Evolutionary conservation across 2,797 vertebrate genomes (phyloP), one percentile per base, ranked within the genome.

Genomic region (Ctenosaura bakeri): DNA sequence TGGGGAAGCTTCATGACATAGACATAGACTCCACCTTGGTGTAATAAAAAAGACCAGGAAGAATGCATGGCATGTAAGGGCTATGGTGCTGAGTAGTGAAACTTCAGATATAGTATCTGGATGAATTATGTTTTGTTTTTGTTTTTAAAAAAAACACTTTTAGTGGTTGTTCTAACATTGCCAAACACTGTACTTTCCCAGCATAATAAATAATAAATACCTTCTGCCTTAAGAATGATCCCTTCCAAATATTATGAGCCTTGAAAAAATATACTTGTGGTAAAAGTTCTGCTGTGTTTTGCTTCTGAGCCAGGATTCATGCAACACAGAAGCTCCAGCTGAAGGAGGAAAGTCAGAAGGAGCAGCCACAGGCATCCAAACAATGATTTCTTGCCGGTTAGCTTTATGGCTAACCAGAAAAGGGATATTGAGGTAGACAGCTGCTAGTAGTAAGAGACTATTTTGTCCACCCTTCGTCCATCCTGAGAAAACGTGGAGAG

Each of bases 211-310:
- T 74, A 90, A 90, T 76, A 90, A 87, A 83, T 83, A 86, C 14
- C 42, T 66, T 84, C 81, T 84, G 24, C 54, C 64, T 38, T 50
- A 77, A 83, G 35, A 76, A 62, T 64, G n/a, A 84, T 77, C 42
- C 81, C 76, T 20, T 52, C 32, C 42, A 89, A 84, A 76, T 52
- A n/a, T 76, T 83, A 84, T 29, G 64, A 83, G 71, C 29, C 71
- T 64, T 84, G 32, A 64, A 66, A 88, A 89, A 84, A 84, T 74
- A 83, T 83, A 76, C 74, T 89, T 89, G 73, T 46, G 82, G 83
- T 85, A 35, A 4, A 62, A 38, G 3, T 81, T 86, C 64, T 74
- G 50, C 52, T 62, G 54, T 62, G 54, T 74, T 90, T 86, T 74
- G 78, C 16, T 81, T 29, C 52, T 81, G 38, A 86, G 78, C 64